A percentile compares a stretch with the other conserved stretches of the same genome.
These are phyloP conservation scores for Tenthredo livida DNA, from an alignment of 2,888 invertebrate genomes.

Conservation along the genomic window DNA sequence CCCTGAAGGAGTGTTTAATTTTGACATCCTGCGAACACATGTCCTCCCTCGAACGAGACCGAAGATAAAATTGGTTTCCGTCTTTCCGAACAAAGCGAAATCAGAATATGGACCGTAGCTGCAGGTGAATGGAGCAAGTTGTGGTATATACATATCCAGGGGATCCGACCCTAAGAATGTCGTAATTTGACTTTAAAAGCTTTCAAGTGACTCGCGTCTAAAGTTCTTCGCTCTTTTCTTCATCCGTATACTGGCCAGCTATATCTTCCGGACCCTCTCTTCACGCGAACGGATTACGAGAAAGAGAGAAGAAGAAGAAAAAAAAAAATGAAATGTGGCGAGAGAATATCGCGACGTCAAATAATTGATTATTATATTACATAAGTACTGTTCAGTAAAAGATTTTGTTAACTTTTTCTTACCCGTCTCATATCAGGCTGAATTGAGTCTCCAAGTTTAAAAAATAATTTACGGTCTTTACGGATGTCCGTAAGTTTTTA, in stretches of 20 bases:
- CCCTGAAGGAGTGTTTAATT: too few relatives aligned
- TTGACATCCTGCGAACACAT: too few relatives aligned
- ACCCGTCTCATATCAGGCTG: not conserved
- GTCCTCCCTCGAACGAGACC: not conserved
- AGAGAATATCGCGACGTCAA: not conserved
- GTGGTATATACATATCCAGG: not conserved
- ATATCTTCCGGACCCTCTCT: not conserved
- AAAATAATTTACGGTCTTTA: not conserved
- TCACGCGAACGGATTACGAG: not conserved
- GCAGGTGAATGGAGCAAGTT: not conserved
- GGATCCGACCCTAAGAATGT: not conserved
- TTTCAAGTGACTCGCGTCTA: conserved; percentile 14
- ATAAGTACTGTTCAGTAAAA: not conserved
- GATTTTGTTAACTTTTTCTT: not conserved
- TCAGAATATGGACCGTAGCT: not conserved
- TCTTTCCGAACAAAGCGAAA: not conserved
- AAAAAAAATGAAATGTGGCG: not conserved
- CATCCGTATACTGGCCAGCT: not conserved
- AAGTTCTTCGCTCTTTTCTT: not conserved
- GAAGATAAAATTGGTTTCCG: not conserved
- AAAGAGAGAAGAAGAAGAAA: not conserved
- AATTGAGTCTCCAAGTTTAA: not conserved
- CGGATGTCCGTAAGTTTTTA: not conserved
- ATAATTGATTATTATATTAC: not conserved
- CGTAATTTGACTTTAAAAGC: conserved; percentile 17